Conservation (phyloP, 2,113 vertebrate genomes). For the Isichthys henryi region DNA sequence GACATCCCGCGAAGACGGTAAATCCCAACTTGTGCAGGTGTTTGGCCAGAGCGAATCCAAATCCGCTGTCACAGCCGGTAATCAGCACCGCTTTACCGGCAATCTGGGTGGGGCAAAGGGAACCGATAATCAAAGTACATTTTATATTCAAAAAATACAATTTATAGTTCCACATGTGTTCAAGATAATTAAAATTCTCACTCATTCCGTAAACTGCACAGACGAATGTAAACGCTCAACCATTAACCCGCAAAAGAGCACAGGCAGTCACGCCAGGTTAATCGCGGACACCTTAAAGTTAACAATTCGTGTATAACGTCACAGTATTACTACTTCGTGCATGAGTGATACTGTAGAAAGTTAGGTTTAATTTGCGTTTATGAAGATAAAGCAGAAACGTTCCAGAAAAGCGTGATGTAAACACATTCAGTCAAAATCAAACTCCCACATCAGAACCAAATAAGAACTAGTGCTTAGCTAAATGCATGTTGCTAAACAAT, state of each 20-base stretch:
- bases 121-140: background rate
- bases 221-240: background rate
- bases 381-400: background rate
- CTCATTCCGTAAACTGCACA: background rate
- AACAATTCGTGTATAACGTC: background rate
- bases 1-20: constrained; percentile 75
- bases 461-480: background rate
- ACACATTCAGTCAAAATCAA: background rate
- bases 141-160: background rate
- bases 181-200: background rate
- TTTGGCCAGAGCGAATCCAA: constrained; percentile 71
- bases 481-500: background rate
- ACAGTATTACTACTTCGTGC: background rate
- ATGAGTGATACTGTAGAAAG: background rate
- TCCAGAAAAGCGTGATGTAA: background rate
- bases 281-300: background rate
- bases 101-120: constrained; percentile 45
- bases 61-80: constrained; percentile 78
- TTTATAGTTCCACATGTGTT: background rate
- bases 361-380: background rate
- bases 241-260: background rate
- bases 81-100: constrained; percentile 68
- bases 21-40: constrained; percentile 69
- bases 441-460: background rate
- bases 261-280: background rate